Percentiles rank a stretch among this genome's conserved stretches.
Conservation (phyloP, 1,140 invertebrate species). For the Drosophila parabipectinata region DNA sequence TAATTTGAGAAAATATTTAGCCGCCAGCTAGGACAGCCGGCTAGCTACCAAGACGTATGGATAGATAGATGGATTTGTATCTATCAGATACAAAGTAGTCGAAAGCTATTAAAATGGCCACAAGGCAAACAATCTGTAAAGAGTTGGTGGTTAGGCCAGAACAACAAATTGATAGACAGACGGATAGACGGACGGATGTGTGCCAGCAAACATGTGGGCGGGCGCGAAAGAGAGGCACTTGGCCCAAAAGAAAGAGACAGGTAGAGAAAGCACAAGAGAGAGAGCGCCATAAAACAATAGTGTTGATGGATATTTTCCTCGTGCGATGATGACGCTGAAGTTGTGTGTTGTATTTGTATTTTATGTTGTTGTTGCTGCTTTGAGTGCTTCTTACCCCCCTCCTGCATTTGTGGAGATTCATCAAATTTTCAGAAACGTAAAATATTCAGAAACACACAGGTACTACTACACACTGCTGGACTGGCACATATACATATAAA, state of each 20-base stretch:
- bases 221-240: not conserved
- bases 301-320: conserved; percentile 80
- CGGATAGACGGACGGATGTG: conserved; percentile 51
- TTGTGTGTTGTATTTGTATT: conserved; percentile 30
- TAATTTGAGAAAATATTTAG: conserved; percentile 66
- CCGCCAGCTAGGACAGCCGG: conserved; percentile 31
- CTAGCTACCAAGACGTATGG: not conserved
- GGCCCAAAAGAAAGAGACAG: not conserved
- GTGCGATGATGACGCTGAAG: conserved; percentile 70
- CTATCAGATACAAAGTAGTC: conserved; percentile 72
- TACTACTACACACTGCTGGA: not conserved
- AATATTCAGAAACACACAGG: conserved; percentile 60
- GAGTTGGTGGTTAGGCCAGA: conserved; percentile 60
- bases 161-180: conserved; percentile 73
- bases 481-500: conserved; percentile 47
- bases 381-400: conserved; percentile 46
- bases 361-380: conserved; percentile 29
- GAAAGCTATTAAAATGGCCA: conserved; percentile 73
- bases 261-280: conserved; percentile 12
- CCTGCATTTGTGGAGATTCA: conserved; percentile 77
- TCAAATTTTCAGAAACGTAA: conserved; percentile 81
- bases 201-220: conserved; percentile 65
- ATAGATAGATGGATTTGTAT: conserved; percentile 57
- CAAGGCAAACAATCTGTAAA: conserved; percentile 73
- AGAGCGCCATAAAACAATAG: conserved; percentile 73